Evolutionary conservation across 2,888 invertebrate species (phyloP).

Genomic region (Graphium colonna): DNA sequence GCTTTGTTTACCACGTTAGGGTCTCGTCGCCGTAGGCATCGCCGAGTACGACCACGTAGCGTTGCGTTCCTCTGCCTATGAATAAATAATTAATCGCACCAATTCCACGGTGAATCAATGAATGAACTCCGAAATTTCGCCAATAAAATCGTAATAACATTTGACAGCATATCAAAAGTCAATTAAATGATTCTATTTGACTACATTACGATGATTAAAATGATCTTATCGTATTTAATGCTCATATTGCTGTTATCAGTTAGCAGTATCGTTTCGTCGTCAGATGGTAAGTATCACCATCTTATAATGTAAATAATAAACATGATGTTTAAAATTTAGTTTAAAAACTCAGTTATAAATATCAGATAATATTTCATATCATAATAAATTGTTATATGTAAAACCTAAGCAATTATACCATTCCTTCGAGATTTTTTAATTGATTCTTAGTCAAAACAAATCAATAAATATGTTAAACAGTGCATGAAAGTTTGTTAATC

Average conservation of each 20-base stretch:
- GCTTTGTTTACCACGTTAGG: slow-evolving; percentile 39
- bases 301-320: background rate
- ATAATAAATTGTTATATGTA: too few relatives aligned
- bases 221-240: background rate
- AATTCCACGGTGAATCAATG: slow-evolving; percentile 63
- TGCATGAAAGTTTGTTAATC: too few relatives aligned
- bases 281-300: slow-evolving; percentile 61
- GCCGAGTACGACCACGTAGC: slow-evolving; percentile 31
- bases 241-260: slow-evolving; percentile 24
- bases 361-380: too few relatives aligned
- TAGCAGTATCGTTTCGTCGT: slow-evolving; percentile 50
- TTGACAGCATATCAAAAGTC: slow-evolving; percentile 49
- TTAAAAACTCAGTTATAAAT: too few relatives aligned
- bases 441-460: too few relatives aligned
- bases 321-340: too few relatives aligned
- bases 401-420: too few relatives aligned
- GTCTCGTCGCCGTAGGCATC: slow-evolving; percentile 37
- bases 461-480: too few relatives aligned
- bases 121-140: slow-evolving; percentile 40
- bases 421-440: too few relatives aligned
- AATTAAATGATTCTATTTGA: slow-evolving; percentile 51
- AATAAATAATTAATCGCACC: slow-evolving; percentile 74
- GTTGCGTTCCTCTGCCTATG: slow-evolving; percentile 40
- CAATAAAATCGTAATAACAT: slow-evolving; percentile 11
- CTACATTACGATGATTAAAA: slow-evolving; percentile 8